Base-by-base conservation (phyloP, 2,113 vertebrate species). In the Brachionichthys hirsutus region DNA sequence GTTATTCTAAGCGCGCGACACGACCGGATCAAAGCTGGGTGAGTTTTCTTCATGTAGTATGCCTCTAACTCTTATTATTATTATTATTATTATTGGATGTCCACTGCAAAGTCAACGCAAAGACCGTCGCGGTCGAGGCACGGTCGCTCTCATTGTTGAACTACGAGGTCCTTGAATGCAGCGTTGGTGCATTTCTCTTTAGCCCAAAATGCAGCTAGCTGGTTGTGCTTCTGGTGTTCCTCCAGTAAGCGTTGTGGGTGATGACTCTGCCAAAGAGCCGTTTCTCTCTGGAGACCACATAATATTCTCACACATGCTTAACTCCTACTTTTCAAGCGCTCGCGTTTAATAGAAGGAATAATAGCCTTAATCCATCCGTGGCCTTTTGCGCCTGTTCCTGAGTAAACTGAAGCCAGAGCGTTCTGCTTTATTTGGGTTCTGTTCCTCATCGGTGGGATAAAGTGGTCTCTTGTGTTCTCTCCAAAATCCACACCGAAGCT, bases 101-200 rank as follows among this genome's bases (percentile, higher is more conserved):
- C 60, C 13, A 20, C n/a, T 22, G 17, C 22, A 35, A 54, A 60
- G 40, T 67, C 9, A 36, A 43, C 45, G 10, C 40, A 42, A 18
- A 16, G 16, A 5, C 17, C 6, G n/a, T 66, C 15, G 3, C 17
- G 13, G 52, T 50, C 46, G 40, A 59, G 15, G 30, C 44, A 14
- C 16, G 20, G 38, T 17, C 19, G 47, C 38, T 24, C 40, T 36
- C 19, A 51, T 54, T 79, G 57, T 65, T 52, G 10, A 13, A 35
- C 22, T 9, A 40, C 36, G 35, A 20, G 63, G 44, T 11, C 54
- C 16, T 13, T 57, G 19, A 47, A 56, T 7, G 6, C 41, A 63
- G 73, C 62, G 64, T 55, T 51, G 68, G 59, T 9, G 22, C 42
- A 75, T 43, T 62, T 57, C 2, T 17, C 24, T 30, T 30, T 30